Evolutionary conservation across 2,888 invertebrate species (phyloP).

Genomic region (Napeogenes inachia): DNA sequence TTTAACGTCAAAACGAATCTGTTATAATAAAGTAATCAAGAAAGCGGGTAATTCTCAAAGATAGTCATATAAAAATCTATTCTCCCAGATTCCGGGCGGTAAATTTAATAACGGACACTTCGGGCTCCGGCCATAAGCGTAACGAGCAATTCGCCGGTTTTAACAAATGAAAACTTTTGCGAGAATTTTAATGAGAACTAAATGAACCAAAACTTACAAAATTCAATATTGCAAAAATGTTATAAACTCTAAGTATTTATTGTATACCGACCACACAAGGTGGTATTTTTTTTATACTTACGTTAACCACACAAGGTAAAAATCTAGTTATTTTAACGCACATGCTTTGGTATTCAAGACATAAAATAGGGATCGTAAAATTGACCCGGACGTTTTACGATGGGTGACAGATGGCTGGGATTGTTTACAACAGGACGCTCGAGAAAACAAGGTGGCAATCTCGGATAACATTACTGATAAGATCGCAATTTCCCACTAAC

Average conservation of each 20-base stretch:
- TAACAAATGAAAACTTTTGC: slow-evolving; percentile 1
- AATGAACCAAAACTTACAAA: neutral
- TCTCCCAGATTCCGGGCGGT: slow-evolving; percentile 12
- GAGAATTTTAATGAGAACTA: slow-evolving; percentile 1
- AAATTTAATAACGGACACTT: slow-evolving; percentile 23
- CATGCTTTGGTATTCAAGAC: slow-evolving; percentile 8
- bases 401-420: slow-evolving; percentile 13
- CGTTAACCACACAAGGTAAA: neutral
- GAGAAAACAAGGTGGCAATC: slow-evolving; percentile 15
- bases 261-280: neutral
- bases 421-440: slow-evolving; percentile 13
- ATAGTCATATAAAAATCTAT: slow-evolving; percentile 20
- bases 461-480: slow-evolving; percentile 9
- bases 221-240: neutral
- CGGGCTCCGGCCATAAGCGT: slow-evolving; percentile 7
- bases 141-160: slow-evolving; percentile 1
- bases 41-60: slow-evolving; percentile 2
- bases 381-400: slow-evolving; percentile 24
- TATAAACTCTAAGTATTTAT: neutral
- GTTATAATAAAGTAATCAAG: no score
- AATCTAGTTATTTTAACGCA: neutral
- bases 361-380: slow-evolving; percentile 21
- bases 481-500: neutral
- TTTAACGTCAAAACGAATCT: no score
- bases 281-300: no score